A percentile compares a stretch with the other conserved stretches of the same genome.
Conservation (phyloP, 1,140 invertebrate species). For the Battus philenor region DNA sequence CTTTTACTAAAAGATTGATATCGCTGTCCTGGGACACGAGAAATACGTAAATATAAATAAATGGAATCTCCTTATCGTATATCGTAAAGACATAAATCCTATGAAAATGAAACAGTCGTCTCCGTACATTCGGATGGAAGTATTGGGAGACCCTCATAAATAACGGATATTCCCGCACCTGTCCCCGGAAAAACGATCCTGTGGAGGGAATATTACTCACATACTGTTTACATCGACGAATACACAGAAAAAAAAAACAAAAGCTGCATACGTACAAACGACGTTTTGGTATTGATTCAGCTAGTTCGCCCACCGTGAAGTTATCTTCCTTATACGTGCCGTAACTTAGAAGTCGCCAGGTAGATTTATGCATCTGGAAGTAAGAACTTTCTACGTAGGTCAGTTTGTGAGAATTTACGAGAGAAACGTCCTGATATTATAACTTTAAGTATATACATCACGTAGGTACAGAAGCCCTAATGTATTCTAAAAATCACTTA, state of each 20-base stretch:
- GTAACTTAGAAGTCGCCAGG: constrained; percentile 2
- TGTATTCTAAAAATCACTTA: too few relatives aligned
- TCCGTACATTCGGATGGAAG: constrained; percentile 24
- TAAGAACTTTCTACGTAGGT: constrained; percentile 2
- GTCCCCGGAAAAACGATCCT: constrained; percentile 33
- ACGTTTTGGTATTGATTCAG: constrained; percentile 14
- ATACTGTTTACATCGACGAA: background rate
- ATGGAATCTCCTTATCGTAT: constrained; percentile 16
- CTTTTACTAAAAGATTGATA: too few relatives aligned
- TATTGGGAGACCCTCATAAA: constrained; percentile 43
- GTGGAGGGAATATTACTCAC: constrained; percentile 31
- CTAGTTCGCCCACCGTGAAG: background rate
- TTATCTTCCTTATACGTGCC: constrained; percentile 9
- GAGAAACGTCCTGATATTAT: too few relatives aligned
- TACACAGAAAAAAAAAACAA: background rate
- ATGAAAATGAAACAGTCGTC: constrained; percentile 41
- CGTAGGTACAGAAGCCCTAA: too few relatives aligned
- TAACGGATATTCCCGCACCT: constrained; percentile 45
- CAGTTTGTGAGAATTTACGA: too few relatives aligned
- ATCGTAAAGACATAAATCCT: constrained; percentile 32
- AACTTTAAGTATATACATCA: too few relatives aligned
- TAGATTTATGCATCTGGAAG: constrained; percentile 1
- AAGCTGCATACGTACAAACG: background rate
- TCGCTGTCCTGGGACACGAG: too few relatives aligned
- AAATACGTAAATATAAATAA: constrained; percentile 10